Evolutionary conservation across 2,113 vertebrate species (phyloP).

Genomic region (Apodemus sylvaticus): DNA sequence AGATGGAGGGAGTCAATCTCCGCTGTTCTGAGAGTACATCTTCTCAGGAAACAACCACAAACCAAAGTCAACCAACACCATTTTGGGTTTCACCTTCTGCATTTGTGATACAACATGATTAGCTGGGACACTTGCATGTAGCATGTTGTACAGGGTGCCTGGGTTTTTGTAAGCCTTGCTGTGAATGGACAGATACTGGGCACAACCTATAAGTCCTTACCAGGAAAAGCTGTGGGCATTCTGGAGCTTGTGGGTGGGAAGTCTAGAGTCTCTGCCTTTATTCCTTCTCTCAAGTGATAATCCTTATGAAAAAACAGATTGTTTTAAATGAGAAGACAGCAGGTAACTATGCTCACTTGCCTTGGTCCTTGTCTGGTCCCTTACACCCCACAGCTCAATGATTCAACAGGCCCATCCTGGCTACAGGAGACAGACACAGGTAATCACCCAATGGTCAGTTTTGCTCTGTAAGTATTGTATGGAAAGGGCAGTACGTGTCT

Average conservation of each 20-base stretch:
- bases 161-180: neutral
- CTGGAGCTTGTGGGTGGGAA: neutral
- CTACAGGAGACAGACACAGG: conserved; percentile 61
- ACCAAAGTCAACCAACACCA: neutral
- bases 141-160: neutral
- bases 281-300: conserved; percentile 7
- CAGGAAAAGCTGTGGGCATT: neutral
- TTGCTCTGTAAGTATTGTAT: neutral
- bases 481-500: conserved; percentile 32
- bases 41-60: neutral
- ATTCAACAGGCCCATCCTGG: neutral
- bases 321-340: neutral
- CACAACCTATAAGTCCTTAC: neutral
- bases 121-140: neutral
- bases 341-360: neutral
- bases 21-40: neutral
- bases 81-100: conserved; percentile 32
- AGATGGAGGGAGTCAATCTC: too few relatives aligned
- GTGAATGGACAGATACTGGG: neutral
- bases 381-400: conserved; percentile 59
- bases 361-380: conserved; percentile 59
- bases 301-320: neutral
- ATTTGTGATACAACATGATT: neutral
- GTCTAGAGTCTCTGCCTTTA: neutral
- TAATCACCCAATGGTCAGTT: neutral